Evolutionary conservation across 1,140 invertebrate genomes (phyloP), one percentile per base, ranked within the genome.

Genomic region (Monomorium pharaonis): DNA sequence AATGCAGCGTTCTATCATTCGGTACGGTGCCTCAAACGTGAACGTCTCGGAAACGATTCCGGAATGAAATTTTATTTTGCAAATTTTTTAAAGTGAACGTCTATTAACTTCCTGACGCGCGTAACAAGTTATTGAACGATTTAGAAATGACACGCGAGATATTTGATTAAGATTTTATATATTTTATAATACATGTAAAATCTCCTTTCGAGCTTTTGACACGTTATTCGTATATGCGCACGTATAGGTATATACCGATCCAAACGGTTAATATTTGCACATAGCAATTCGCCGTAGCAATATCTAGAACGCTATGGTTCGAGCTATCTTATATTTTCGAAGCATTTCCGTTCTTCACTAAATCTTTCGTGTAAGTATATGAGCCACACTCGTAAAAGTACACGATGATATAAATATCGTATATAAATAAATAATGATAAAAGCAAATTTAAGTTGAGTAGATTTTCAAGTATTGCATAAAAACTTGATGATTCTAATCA

Each of bases 351-450:
- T 12, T 37, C n/a, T 69, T 69, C 21, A 42, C 33, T n/a, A 42
- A 69, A 69, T 69, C 21, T 18, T 69, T 33, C 27, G 9, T 18
- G 47, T 51, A 80, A 80, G 16, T 69, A 67, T 37, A 30, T 18
- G 9, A 54, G 49, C 14, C 14, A 54, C 4, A 69, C 30, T 80
- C 62, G 62, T 80, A 80, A 69, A 80, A 69, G 5, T 80, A n/a
- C 21, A 69, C 27, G 47, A 80, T 27, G 12, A 9, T 42, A 69
- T 69, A 80, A 67, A 69, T 78, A 67, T 6, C 65, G 33, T 14
- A 42, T 21, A 42, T 65, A 65, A 65, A 63, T 63, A 63, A 63
- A 42, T 65, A 42, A 65, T 42, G 12, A 0, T 67, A 3, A 78
- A 78, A 67, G 16, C 4, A 49, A 37, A 78, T 78, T 78, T 78